phyloP scores from a whole-genome alignment of 64 coral and sea anemone species.

The Pocillopora verrucosa region DNA sequence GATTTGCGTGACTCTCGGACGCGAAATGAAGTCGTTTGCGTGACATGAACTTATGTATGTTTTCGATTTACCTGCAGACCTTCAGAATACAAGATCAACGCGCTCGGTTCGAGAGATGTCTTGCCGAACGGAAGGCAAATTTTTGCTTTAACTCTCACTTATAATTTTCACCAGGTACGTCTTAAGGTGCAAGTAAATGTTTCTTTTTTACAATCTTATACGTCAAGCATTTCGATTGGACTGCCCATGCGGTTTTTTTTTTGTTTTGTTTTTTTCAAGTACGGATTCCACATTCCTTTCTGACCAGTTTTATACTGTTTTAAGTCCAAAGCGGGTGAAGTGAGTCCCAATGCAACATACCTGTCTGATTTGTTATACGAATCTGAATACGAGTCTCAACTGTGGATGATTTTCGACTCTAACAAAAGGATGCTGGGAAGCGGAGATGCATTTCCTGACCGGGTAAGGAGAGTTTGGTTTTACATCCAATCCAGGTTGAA shows the following conservation, averaged over 20 bases:
- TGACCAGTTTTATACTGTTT: background rate
- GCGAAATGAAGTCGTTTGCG: background rate
- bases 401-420: conserved; percentile 95
- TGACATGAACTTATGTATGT: background rate
- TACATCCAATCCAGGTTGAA: background rate
- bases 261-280: too few species aligned
- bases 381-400: conserved; percentile 91
- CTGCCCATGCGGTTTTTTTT: too few species aligned
- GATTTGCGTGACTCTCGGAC: background rate
- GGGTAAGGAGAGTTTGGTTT: conserved; percentile 40
- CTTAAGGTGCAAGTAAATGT: background rate
- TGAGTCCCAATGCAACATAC: conserved; percentile 77
- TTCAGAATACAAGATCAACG: conserved; percentile 67
- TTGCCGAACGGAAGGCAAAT: conserved; percentile 87
- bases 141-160: conserved; percentile 76
- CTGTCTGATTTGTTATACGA: conserved; percentile 92
- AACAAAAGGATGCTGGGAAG: conserved; percentile 85
- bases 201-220: background rate
- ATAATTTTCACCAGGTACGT: conserved; percentile 67
- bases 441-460: conserved; percentile 91
- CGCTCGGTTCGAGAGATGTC: conserved; percentile 82
- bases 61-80: conserved; percentile 51
- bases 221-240: background rate
- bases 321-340: conserved; percentile 71
- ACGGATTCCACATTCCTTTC: too few species aligned